Conservation (phyloP, 2,113 vertebrate species). For the Gymnogyps californianus region DNA sequence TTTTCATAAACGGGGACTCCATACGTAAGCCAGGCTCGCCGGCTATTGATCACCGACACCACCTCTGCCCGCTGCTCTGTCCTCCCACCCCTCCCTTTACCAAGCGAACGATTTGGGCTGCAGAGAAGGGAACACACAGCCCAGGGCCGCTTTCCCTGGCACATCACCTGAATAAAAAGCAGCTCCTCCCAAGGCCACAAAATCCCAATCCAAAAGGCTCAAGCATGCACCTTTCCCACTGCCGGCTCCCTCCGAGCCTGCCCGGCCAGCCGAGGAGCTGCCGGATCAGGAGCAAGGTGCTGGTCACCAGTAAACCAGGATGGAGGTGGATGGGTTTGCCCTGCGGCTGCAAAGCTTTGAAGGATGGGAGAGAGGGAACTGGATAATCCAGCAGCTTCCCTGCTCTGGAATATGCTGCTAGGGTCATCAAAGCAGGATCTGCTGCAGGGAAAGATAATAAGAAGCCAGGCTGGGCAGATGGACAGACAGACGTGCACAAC, state of each 20-base stretch:
- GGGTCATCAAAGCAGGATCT: background rate
- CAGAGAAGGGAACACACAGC: background rate
- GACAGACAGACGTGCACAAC: background rate
- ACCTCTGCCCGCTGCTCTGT: background rate
- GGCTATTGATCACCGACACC: too few species aligned
- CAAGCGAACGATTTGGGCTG: background rate
- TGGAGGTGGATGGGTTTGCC: background rate
- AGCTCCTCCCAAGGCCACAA: background rate
- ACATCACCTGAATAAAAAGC: background rate
- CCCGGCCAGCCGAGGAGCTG: background rate
- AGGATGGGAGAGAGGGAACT: background rate
- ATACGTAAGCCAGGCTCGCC: background rate
- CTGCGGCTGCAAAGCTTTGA: background rate
- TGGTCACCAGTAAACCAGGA: background rate
- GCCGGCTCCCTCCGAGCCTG: background rate
- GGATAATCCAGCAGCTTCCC: background rate
- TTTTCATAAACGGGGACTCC: too few species aligned
- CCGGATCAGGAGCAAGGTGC: background rate
- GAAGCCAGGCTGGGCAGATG: too few species aligned
- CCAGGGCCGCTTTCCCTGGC: background rate
- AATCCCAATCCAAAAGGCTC: background rate
- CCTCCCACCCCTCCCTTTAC: background rate
- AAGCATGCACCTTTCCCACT: background rate
- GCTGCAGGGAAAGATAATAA: background rate
- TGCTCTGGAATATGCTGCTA: background rate